These are phyloP conservation scores for Ivindomyrus marchei DNA, from an alignment of 2,113 vertebrate species.

Conservation along the genomic window DNA sequence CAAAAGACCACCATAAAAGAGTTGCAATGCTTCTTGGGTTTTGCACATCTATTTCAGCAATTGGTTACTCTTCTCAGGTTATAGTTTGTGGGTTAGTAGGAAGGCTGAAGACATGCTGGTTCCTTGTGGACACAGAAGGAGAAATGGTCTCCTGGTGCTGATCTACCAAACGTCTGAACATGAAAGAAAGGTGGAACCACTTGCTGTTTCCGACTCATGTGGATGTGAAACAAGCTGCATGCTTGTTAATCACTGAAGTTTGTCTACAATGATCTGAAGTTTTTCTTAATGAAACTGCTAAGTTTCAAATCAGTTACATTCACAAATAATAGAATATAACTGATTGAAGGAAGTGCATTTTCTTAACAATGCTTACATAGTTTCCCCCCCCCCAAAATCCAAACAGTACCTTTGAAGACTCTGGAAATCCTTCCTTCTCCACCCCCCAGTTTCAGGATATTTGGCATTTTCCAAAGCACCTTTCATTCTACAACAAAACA, in stretches of 20 bases:
- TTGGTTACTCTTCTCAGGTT: background rate
- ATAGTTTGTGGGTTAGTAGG: background rate
- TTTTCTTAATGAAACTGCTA: background rate
- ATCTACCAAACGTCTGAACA: background rate
- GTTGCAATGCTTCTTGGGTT: background rate
- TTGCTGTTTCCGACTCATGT: background rate
- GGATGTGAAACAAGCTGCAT: background rate
- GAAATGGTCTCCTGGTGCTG: background rate
- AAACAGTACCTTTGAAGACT: background rate
- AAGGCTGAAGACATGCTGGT: background rate
- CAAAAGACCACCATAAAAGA: background rate
- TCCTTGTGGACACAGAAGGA: background rate
- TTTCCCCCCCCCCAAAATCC: too few species aligned
- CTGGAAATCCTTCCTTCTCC: background rate
- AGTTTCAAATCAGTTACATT: background rate
- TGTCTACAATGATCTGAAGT: background rate
- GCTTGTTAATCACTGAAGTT: background rate
- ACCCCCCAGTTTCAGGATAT: background rate
- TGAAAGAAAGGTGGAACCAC: background rate
- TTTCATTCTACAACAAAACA: background rate
- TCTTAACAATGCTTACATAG: background rate
- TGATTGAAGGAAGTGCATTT: background rate
- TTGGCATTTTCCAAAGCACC: background rate
- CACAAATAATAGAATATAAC: background rate
- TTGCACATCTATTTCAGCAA: background rate